These are phyloP conservation scores for Scarus forsteni DNA, from an alignment of 2,797 vertebrate species.

Conservation along the genomic window DNA sequence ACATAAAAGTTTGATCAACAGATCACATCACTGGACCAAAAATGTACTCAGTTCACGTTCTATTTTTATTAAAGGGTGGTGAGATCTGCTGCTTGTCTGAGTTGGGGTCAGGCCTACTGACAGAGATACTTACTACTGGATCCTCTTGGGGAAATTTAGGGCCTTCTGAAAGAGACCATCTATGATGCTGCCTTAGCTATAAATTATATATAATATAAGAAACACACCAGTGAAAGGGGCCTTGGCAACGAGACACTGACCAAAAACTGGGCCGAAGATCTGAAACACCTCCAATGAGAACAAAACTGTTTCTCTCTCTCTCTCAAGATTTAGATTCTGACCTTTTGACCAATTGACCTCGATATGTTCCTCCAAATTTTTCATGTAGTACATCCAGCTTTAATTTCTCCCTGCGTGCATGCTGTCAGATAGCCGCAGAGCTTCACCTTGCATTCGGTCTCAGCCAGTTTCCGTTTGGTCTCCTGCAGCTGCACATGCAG, in stretches of 20 bases:
- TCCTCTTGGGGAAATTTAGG: background rate
- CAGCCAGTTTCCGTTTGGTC: constrained; percentile 93
- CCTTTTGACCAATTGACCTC: background rate
- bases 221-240: background rate
- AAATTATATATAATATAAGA: background rate
- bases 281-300: constrained; percentile 20
- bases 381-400: too few species aligned
- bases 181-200: background rate
- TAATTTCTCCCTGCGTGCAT: background rate
- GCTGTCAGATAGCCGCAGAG: background rate
- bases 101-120: too few species aligned
- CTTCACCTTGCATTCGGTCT: constrained; percentile 96
- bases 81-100: too few species aligned
- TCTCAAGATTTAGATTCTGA: constrained; percentile 25
- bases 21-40: too few species aligned
- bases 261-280: background rate
- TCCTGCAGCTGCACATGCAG: constrained; percentile 90
- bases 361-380: too few species aligned
- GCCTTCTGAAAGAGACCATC: background rate
- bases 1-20: too few species aligned
- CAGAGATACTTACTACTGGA: too few species aligned
- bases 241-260: too few species aligned
- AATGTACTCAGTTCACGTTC: too few species aligned
- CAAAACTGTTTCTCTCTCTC: constrained; percentile 18
- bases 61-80: too few species aligned